Evolutionary conservation across 2,113 vertebrate species (phyloP).

Genomic region (Gambusia holbrooki): DNA sequence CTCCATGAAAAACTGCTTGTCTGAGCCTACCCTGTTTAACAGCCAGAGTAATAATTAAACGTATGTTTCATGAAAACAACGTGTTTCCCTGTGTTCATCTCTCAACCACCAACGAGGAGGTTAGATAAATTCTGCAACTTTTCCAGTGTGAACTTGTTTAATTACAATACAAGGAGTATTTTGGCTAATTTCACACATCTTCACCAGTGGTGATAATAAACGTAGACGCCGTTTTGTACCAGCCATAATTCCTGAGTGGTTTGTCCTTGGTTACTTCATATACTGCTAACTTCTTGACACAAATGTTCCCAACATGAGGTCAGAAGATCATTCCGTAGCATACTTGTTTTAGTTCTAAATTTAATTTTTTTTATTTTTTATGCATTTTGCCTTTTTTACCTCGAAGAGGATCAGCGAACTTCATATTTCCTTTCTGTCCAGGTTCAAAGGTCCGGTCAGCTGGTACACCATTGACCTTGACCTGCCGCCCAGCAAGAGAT

Average conservation of each 20-base stretch:
- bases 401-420: background rate
- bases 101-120: background rate
- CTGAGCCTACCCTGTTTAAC: background rate
- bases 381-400: background rate
- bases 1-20: background rate
- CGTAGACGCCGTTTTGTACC: too few relatives aligned
- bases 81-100: background rate
- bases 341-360: background rate
- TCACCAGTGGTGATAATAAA: background rate
- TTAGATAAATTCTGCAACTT: background rate
- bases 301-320: background rate
- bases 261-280: too few relatives aligned
- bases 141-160: background rate
- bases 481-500: conserved; percentile 86
- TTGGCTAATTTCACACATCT: background rate
- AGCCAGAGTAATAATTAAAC: background rate
- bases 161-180: background rate
- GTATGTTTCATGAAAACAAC: too few relatives aligned
- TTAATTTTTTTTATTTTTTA: background rate
- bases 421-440: conserved; percentile 60
- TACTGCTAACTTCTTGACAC: background rate
- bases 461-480: conserved; percentile 91
- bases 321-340: background rate
- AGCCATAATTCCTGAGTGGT: too few relatives aligned
- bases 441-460: conserved; percentile 82